Percentiles rank a stretch among this genome's conserved stretches.
phyloP scores from a whole-genome alignment of 1,140 invertebrate species.

The Sycophila sp. region DNA sequence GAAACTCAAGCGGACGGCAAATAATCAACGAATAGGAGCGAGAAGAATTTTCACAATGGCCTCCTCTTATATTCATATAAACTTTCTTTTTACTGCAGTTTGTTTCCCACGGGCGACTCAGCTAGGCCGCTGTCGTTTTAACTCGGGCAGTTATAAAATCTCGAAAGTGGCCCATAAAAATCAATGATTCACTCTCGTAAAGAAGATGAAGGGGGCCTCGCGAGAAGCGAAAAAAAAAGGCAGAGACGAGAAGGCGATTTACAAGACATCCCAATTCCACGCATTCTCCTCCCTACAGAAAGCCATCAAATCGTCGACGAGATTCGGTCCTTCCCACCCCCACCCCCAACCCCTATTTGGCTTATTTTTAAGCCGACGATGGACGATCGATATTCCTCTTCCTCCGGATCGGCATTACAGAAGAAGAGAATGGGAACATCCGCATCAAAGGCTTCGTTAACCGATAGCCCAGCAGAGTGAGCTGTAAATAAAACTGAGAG shows the following conservation, averaged over 20 bases:
- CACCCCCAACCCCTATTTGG: background rate
- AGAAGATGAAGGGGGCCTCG: background rate
- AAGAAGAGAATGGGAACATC: background rate
- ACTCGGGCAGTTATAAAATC: slow-evolving; percentile 2
- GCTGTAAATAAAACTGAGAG: background rate
- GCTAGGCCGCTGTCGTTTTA: background rate
- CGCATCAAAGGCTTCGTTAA: slow-evolving; percentile 12
- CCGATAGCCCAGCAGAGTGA: background rate
- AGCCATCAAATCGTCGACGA: slow-evolving; percentile 1
- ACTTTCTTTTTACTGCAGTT: slow-evolving; percentile 21
- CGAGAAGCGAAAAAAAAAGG: background rate
- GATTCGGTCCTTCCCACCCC: background rate
- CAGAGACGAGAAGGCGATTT: background rate
- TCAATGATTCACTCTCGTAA: slow-evolving; percentile 22
- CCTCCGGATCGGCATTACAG: no score
- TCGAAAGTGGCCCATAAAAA: slow-evolving; percentile 24
- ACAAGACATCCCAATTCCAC: slow-evolving; percentile 1
- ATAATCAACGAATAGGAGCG: slow-evolving; percentile 10
- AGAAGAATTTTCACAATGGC: background rate
- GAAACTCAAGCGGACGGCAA: slow-evolving; percentile 11
- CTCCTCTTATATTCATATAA: slow-evolving; percentile 8
- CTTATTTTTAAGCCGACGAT: background rate
- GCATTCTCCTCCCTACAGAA: background rate
- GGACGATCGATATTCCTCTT: background rate
- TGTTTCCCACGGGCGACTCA: background rate